Conservation (phyloP, 2,113 vertebrate genomes). For the Cyrtonyx montezumae region DNA sequence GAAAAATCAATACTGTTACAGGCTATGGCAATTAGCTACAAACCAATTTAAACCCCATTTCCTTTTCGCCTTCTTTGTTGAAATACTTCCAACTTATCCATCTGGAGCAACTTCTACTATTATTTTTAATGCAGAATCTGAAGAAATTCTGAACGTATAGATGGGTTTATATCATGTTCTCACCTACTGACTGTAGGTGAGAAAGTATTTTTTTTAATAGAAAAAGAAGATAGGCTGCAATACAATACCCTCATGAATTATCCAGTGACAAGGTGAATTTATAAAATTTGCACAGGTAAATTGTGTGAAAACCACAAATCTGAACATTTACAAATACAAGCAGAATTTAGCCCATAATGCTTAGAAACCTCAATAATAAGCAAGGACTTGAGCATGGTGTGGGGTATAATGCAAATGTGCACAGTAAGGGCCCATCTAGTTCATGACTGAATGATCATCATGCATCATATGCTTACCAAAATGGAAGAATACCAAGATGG, state of each 20-base stretch:
- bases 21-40: slow-evolving; percentile 53
- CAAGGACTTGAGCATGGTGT: background rate
- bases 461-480: background rate
- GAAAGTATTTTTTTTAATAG: background rate
- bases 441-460: background rate
- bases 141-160: background rate
- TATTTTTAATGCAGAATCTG: background rate
- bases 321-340: background rate
- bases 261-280: background rate
- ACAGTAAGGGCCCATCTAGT: accelerated
- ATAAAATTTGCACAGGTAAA: background rate
- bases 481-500: background rate
- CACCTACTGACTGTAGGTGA: background rate
- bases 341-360: background rate
- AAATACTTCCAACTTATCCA: slow-evolving; percentile 46
- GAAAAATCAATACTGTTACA: slow-evolving; percentile 57
- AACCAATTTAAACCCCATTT: slow-evolving; percentile 59
- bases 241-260: background rate
- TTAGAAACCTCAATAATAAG: background rate
- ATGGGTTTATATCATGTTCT: background rate
- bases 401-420: background rate
- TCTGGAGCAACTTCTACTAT: background rate
- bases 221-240: background rate
- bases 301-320: background rate
- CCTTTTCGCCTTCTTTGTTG: background rate